A percentile compares a stretch with the other conserved stretches of the same genome.
Conservation (phyloP, 2,113 vertebrate species). For the Ardeotis arabs region DNA sequence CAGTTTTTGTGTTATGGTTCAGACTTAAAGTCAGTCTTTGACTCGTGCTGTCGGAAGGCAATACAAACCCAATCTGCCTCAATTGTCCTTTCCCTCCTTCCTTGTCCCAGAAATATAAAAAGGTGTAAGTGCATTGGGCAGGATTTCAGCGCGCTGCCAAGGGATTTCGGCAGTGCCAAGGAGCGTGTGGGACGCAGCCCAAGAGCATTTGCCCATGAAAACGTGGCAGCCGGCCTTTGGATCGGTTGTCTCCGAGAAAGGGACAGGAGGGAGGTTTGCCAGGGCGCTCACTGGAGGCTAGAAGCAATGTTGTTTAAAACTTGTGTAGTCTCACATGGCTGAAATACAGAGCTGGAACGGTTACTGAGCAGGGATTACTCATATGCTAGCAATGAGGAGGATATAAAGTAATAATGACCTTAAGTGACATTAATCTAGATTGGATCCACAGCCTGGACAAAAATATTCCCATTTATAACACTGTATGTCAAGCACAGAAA, state of each 20-base stretch:
- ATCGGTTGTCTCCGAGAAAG: neutral
- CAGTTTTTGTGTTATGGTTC: neutral
- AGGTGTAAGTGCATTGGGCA: neutral
- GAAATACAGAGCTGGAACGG: neutral
- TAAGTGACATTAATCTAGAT: neutral
- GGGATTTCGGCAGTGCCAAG: neutral
- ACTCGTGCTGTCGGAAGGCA: neutral
- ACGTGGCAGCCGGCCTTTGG: neutral
- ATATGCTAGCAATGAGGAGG: neutral
- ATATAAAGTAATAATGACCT: constrained; percentile 12
- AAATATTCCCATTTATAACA: neutral
- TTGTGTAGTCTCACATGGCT: neutral
- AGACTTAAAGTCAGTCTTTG: neutral
- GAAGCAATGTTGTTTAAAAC: neutral
- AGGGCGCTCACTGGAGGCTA: neutral
- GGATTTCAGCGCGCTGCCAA: neutral
- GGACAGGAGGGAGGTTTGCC: neutral
- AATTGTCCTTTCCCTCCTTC: neutral
- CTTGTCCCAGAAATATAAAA: neutral
- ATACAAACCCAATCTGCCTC: neutral
- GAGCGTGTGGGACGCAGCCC: accelerated
- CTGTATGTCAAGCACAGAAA: neutral
- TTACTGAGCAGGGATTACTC: neutral
- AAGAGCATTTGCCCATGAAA: neutral
- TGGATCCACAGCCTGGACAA: neutral